Conservation (phyloP, 2,888 invertebrate genomes). For the Plagodis dolabraria region DNA sequence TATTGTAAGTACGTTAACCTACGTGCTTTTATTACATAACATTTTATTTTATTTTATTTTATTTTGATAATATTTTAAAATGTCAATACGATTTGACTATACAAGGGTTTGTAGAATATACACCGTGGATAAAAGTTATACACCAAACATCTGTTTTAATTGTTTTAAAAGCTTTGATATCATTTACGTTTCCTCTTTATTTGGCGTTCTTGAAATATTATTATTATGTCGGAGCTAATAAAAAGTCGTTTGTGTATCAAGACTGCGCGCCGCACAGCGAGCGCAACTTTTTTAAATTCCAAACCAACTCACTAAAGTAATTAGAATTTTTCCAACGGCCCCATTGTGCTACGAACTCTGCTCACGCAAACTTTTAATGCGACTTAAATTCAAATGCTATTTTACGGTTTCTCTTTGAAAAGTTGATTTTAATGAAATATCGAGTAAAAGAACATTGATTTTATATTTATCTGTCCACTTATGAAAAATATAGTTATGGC, state of each 20-base stretch:
- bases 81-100: no score
- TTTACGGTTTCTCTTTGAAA: constrained; percentile 73
- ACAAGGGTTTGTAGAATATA: no score
- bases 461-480: constrained; percentile 35
- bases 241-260: constrained; percentile 55
- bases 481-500: constrained; percentile 20
- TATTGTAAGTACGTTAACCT: no score
- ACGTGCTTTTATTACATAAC: no score
- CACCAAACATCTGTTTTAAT: no score
- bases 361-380: constrained; percentile 81
- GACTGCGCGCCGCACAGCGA: constrained; percentile 51
- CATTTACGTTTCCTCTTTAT: no score
- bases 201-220: background rate
- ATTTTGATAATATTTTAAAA: no score
- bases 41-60: no score
- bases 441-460: constrained; percentile 49
- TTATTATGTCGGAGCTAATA: constrained; percentile 36
- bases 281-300: constrained; percentile 76
- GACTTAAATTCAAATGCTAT: constrained; percentile 81
- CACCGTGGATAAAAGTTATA: no score
- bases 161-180: no score
- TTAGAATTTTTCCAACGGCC: constrained; percentile 80
- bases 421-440: constrained; percentile 70
- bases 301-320: constrained; percentile 75
- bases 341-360: constrained; percentile 77